Base-by-base conservation (phyloP, 2,797 vertebrate genomes). In the Falco berigora region DNA sequence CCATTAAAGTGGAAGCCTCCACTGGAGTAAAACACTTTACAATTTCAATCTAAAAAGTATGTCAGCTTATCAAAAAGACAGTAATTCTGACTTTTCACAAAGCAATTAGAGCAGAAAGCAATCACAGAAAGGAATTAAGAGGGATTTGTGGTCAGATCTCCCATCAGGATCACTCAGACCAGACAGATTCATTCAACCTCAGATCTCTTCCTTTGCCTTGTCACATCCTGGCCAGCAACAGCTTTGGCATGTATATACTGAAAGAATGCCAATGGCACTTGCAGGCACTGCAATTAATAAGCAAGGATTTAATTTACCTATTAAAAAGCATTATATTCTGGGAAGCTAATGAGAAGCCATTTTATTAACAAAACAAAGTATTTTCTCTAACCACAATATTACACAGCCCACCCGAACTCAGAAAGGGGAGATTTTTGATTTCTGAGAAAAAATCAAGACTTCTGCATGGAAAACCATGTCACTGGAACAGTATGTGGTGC, bases 41-140 rank as follows among this genome's bases (percentile, higher is more conserved):
- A 52, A 28, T 92, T 93, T 69, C 88, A 84, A 59, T 90, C 73
- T 82, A 47, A 58, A 85, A 94, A 93, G 58, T 92, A 44, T 84
- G 80, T 84, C 69, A 67, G 40, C 40, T 85, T 94, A 86, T 91
- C 8, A 17, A 91, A 91, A 88, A 82, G 59, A 73, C 64, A 84
- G 88, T 88, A 38, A 59, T 73, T 81, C 62, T 88, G 50, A 69
- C 66, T 81, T 78, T 79, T 86, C 36, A 84, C 59, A 84, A 81
- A 92, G 73, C 86, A 96, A 76, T 93, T 86, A 94, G 62, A 91
- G 63, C 74, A 93, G 93, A 92, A 96, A 83, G 90, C 75, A 90
- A 94, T 78, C 66, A 84, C 69, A 62, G 59, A 63, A 81, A 63
- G 73, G 66, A 90, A 78, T 82, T 76, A 80, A 83, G 66, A 55